Conservation (phyloP, 2,113 vertebrate species). For the Anarrhichthys ocellatus region DNA sequence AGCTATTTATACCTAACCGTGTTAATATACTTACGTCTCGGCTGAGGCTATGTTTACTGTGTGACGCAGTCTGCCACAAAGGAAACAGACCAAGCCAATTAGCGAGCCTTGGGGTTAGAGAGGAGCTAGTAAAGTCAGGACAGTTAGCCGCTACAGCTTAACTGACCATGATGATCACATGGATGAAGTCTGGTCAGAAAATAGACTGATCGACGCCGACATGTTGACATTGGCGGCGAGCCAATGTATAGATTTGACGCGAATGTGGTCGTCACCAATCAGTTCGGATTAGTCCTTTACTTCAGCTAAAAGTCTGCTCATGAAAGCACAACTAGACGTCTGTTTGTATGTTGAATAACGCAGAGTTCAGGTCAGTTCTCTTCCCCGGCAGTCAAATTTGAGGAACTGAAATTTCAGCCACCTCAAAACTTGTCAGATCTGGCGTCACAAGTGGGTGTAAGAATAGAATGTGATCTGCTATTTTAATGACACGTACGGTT, state of each 20-base stretch:
- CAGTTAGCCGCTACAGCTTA: constrained; percentile 29
- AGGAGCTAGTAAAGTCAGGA: constrained; percentile 41
- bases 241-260: constrained; percentile 16
- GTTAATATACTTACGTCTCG: constrained; percentile 78
- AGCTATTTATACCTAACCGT: constrained; percentile 77
- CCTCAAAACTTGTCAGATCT: constrained; percentile 1
- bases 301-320: background rate
- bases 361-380: background rate
- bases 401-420: constrained; percentile 46
- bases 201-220: background rate
- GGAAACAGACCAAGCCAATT: constrained; percentile 76
- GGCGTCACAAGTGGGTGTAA: constrained; percentile 17
- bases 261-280: constrained; percentile 25
- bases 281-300: constrained; percentile 18
- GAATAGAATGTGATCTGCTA: constrained; percentile 28
- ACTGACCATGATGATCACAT: constrained; percentile 22
- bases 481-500: constrained; percentile 15
- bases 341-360: background rate
- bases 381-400: background rate
- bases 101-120: constrained; percentile 32
- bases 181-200: constrained; percentile 34
- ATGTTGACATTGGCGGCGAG: constrained; percentile 14
- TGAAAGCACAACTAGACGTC: background rate
- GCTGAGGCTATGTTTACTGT: constrained; percentile 67
- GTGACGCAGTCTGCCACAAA: constrained; percentile 70